Percentiles rank a stretch among this genome's conserved stretches.
phyloP scores from a whole-genome alignment of 2,797 vertebrate species.

The Margarornis squamiger region DNA sequence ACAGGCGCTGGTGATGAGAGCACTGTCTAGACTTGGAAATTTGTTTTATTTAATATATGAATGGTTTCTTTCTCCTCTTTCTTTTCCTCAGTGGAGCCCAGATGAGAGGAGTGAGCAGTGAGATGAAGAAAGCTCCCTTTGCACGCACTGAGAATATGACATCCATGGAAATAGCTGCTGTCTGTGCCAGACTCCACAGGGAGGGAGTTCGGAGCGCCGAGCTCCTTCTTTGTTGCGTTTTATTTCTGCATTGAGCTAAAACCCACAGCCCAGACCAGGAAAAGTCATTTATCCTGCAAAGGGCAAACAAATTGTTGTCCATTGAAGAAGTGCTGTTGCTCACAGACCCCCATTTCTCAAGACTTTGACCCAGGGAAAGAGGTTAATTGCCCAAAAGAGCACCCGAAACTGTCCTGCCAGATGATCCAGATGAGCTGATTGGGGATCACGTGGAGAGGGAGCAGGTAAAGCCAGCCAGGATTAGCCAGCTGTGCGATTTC shows the following conservation, averaged over 20 bases:
- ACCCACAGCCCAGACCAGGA: background rate
- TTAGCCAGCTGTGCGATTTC: background rate
- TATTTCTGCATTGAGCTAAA: background rate
- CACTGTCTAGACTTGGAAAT: background rate
- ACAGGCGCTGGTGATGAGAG: background rate
- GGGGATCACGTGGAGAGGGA: fast-evolving
- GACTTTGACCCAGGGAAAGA: background rate
- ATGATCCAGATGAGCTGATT: background rate
- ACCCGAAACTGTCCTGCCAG: background rate
- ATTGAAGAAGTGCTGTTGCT: background rate
- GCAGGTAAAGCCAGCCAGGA: background rate
- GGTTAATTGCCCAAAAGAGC: background rate
- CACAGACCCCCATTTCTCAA: background rate
- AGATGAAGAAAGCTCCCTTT: background rate
- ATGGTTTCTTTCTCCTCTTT: background rate
- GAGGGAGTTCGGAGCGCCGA: background rate
- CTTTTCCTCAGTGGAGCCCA: background rate
- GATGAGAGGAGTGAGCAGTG: background rate
- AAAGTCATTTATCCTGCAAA: background rate
- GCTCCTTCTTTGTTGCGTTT: background rate
- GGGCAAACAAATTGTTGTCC: background rate
- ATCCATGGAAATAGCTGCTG: background rate
- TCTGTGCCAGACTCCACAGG: background rate
- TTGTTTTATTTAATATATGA: background rate
- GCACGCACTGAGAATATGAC: background rate